Percentiles rank a stretch among this genome's conserved stretches.
Conservation (phyloP, 2,888 invertebrate species). For the Drosophila melanosoma region DNA sequence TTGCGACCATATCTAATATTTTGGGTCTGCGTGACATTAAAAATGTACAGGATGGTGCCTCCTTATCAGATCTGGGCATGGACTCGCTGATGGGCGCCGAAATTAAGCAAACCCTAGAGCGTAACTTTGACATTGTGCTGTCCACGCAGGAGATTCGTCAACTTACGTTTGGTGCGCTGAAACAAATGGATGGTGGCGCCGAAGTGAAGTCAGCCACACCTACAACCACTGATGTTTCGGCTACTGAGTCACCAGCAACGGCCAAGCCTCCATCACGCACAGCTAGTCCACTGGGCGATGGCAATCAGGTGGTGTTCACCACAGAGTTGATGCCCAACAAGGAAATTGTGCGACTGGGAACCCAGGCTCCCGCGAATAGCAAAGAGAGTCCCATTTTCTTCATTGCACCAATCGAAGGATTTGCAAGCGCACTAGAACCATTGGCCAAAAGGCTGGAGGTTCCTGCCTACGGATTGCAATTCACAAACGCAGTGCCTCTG, state of each 20-base stretch:
- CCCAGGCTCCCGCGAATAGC: slow-evolving; percentile 82
- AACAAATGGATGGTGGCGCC: slow-evolving; percentile 85
- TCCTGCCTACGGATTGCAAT: slow-evolving; percentile 96
- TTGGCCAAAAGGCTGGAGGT: slow-evolving; percentile 90
- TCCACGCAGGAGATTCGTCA: slow-evolving; percentile 96
- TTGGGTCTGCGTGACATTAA: slow-evolving; percentile 94
- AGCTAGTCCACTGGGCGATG: slow-evolving; percentile 84
- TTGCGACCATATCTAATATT: slow-evolving; percentile 94
- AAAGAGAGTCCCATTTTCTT: slow-evolving; percentile 88
- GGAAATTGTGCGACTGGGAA: slow-evolving; percentile 89
- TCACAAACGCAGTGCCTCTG: slow-evolving; percentile 91
- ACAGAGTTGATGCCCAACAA: slow-evolving; percentile 91
- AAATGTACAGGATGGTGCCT: slow-evolving; percentile 90
- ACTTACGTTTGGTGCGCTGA: slow-evolving; percentile 91
- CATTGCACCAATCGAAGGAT: slow-evolving; percentile 95
- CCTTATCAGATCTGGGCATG: slow-evolving; percentile 97
- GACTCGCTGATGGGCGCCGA: slow-evolving; percentile 99
- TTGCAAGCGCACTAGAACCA: slow-evolving; percentile 89
- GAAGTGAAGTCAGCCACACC: slow-evolving; percentile 57
- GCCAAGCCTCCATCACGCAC: slow-evolving; percentile 59
- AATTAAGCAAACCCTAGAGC: slow-evolving; percentile 97
- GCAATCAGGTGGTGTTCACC: slow-evolving; percentile 86
- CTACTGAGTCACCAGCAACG: slow-evolving; percentile 35
- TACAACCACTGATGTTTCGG: slow-evolving; percentile 9
- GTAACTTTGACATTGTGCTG: slow-evolving; percentile 95